A percentile compares a stretch with the other conserved stretches of the same genome.
Conservation (phyloP, 2,797 vertebrate species). For the Neoniphon sammara region DNA sequence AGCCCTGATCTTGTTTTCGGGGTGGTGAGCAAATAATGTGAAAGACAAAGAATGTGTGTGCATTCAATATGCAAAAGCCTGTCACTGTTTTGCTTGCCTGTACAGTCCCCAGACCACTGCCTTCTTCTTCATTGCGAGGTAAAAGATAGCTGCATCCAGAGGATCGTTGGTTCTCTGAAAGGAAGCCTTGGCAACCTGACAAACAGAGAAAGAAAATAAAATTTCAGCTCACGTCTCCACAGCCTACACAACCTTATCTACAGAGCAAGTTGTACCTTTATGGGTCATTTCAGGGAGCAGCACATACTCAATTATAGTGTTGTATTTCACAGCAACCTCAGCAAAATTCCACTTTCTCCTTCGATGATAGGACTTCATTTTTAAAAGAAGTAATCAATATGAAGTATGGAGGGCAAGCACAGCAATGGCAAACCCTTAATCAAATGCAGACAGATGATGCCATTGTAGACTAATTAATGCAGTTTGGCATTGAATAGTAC, state of each 20-base stretch:
- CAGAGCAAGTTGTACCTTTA: constrained; percentile 38
- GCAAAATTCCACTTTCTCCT: constrained; percentile 20
- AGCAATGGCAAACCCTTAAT: constrained; percentile 9
- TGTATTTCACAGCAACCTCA: constrained; percentile 31
- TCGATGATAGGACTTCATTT: constrained; percentile 22
- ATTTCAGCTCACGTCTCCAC: constrained; percentile 21
- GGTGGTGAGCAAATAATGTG: not conserved
- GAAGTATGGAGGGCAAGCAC: constrained; percentile 17
- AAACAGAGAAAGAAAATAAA: constrained; percentile 29
- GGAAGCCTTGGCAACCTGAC: constrained; percentile 95
- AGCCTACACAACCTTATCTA: constrained; percentile 22
- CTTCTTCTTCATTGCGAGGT: constrained; percentile 98
- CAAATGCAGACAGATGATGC: not conserved
- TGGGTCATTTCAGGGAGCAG: constrained; percentile 40
- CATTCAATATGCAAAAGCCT: constrained; percentile 29
- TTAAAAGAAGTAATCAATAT: constrained; percentile 28
- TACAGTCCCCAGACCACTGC: constrained; percentile 98
- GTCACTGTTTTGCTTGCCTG: constrained; percentile 83
- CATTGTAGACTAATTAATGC: not conserved
- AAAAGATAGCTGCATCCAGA: constrained; percentile 96
- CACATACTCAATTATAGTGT: constrained; percentile 1
- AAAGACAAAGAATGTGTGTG: constrained; percentile 5
- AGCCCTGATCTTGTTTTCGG: constrained; percentile 20
- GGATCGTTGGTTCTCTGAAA: constrained; percentile 96
- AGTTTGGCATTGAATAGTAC: not conserved